phyloP scores from a whole-genome alignment of 2,888 invertebrate species.

The Leptinotarsa peninsularis region DNA sequence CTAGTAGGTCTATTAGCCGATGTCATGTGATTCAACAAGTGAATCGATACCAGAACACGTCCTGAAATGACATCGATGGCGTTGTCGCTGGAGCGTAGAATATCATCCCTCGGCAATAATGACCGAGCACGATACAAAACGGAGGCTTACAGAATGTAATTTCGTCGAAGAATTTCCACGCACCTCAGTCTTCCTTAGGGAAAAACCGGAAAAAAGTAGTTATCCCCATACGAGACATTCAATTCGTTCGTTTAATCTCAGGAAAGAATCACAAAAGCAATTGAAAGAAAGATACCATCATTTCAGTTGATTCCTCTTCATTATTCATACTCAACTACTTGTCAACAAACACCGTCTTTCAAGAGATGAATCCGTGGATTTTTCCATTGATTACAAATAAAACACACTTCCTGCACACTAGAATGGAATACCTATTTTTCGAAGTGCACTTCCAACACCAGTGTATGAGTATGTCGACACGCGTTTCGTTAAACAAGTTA shows the following conservation, averaged over 20 bases:
- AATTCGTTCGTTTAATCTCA: conserved; percentile 1
- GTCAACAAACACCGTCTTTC: no score
- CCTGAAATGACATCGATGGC: conserved; percentile 6
- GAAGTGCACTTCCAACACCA: no score
- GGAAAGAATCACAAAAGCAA: background rate
- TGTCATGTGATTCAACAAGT: conserved; percentile 37
- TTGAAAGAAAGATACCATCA: background rate
- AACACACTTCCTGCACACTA: no score
- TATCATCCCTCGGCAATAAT: conserved; percentile 11
- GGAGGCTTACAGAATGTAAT: conserved; percentile 15
- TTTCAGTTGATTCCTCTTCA: background rate
- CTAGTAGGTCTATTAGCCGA: conserved; percentile 22
- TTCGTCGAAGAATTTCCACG: conserved; percentile 16
- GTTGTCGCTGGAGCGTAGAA: conserved; percentile 13
- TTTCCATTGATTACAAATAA: no score
- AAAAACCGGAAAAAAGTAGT: conserved; percentile 6
- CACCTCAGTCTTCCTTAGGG: background rate
- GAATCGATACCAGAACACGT: conserved; percentile 31
- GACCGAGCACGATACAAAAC: conserved; percentile 7
- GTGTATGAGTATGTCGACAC: no score
- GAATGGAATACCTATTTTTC: no score
- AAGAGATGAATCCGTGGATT: no score
- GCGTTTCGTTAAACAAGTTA: no score
- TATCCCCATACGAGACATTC: conserved; percentile 11
- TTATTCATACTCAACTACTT: background rate